A percentile compares a stretch with the other conserved stretches of the same genome.
phyloP scores from a whole-genome alignment of 2,113 vertebrate species.

The Sinosuthora webbiana region DNA sequence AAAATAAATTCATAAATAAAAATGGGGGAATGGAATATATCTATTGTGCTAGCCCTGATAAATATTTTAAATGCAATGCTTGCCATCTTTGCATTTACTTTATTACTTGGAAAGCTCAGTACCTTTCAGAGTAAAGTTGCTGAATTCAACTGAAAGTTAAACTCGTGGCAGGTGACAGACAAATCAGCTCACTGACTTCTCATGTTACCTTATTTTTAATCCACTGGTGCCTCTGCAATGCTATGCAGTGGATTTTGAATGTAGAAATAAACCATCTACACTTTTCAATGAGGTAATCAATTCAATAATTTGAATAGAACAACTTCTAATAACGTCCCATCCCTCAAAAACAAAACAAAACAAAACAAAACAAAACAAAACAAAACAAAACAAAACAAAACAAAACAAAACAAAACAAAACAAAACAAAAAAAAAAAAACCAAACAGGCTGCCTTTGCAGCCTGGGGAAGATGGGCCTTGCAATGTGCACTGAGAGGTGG shows the following conservation, averaged over 20 bases:
- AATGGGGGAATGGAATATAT: not conserved
- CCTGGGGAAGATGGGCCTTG: not conserved
- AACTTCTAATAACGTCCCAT: not conserved
- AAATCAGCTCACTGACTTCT: not conserved
- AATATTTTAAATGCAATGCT: constrained; percentile 34
- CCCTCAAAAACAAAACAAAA: not conserved
- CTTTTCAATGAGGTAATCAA: not conserved
- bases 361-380: not conserved
- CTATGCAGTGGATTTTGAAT: not conserved
- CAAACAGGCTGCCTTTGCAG: not conserved
- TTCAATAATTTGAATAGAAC: not conserved
- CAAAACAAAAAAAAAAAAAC: not conserved
- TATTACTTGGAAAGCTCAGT: constrained; percentile 47
- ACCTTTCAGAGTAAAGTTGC: constrained; percentile 25
- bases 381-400: not conserved
- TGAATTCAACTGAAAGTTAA: constrained; percentile 32
- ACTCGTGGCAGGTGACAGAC: constrained; percentile 8
- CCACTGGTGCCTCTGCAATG: not conserved
- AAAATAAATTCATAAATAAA: constrained; percentile 39
- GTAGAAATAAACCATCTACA: not conserved
- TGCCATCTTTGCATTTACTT: constrained; percentile 48
- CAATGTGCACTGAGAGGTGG: not conserved
- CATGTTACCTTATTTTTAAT: not conserved
- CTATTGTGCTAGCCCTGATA: not conserved
- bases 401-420: not conserved